These are phyloP conservation scores for Rhagologus leucostigma DNA, from an alignment of 2,113 vertebrate genomes.

Conservation along the genomic window DNA sequence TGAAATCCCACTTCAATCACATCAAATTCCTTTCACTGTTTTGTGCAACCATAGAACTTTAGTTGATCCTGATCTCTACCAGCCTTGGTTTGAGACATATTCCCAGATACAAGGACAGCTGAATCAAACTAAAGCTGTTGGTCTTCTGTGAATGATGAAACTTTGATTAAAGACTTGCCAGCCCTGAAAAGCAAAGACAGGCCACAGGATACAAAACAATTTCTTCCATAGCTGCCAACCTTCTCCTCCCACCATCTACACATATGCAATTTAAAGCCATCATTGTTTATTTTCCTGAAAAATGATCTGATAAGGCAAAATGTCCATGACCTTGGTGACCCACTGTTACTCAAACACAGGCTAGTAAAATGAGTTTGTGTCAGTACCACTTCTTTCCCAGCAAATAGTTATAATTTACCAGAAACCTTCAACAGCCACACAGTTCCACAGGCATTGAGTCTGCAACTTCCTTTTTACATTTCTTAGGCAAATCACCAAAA, in stretches of 20 bases:
- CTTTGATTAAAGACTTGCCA: not conserved
- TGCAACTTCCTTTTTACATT: not conserved
- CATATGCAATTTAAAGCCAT: not conserved
- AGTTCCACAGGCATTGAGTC: not conserved
- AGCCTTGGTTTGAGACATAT: not conserved
- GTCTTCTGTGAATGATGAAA: not conserved
- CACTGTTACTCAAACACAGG: not conserved
- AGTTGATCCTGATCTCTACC: not conserved
- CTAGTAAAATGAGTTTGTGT: not conserved
- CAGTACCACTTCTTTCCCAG: not conserved
- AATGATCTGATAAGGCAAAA: not conserved
- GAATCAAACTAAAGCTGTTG: not conserved
- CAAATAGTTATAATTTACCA: not conserved
- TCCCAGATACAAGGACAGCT: not conserved
- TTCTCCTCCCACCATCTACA: not conserved
- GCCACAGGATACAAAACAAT: not conserved
- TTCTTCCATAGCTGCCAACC: not conserved
- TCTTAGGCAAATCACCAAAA: conserved; percentile 4
- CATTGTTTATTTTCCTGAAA: not conserved
- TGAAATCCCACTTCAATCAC: not conserved
- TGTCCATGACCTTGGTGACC: not conserved
- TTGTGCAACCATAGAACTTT: accelerated
- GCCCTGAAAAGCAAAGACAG: not conserved
- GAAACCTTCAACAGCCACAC: not conserved
- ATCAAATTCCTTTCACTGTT: not conserved